phyloP scores from a whole-genome alignment of 2,797 vertebrate genomes.

The Sebastes itinus region DNA sequence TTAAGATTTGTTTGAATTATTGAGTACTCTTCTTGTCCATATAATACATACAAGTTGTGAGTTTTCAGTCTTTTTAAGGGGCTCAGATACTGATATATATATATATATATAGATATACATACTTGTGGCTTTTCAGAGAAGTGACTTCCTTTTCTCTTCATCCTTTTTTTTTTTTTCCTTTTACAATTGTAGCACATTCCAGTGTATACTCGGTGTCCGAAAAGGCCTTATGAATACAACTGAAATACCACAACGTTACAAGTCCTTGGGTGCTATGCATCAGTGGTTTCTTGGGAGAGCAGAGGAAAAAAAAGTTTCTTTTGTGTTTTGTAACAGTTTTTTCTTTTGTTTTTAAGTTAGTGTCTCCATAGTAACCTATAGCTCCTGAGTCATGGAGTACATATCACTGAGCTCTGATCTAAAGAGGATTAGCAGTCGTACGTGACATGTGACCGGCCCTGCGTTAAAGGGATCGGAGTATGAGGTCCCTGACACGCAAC shows the following conservation, averaged over 20 bases:
- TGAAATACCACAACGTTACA: conserved; percentile 43
- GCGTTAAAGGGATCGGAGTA: background rate
- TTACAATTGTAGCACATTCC: conserved; percentile 77
- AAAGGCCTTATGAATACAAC: conserved; percentile 75
- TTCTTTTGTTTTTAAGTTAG: conserved; percentile 25
- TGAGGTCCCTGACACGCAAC: background rate
- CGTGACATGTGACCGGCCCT: background rate
- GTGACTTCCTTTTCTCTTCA: conserved; percentile 27
- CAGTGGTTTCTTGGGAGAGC: conserved; percentile 46
- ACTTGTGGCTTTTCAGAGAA: conserved; percentile 36
- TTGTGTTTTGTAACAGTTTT: conserved; percentile 38
- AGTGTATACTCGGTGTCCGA: conserved; percentile 61
- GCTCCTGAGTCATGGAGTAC: conserved; percentile 8
- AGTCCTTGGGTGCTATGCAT: conserved; percentile 61
- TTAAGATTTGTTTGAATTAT: conserved; percentile 41
- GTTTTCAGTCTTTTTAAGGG: conserved; percentile 33
- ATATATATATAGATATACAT: conserved; percentile 12
- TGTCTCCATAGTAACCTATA: conserved; percentile 12
- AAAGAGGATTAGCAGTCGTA: background rate
- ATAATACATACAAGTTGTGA: conserved; percentile 13
- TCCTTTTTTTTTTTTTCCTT: conserved; percentile 21
- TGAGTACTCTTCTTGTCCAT: conserved; percentile 35
- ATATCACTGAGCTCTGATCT: conserved; percentile 38
- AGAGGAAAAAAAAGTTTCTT: conserved; percentile 1
- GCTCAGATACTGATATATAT: conserved; percentile 27